Conservation (phyloP, 2,113 vertebrate genomes). For the Beaufortia kweichowensis region DNA sequence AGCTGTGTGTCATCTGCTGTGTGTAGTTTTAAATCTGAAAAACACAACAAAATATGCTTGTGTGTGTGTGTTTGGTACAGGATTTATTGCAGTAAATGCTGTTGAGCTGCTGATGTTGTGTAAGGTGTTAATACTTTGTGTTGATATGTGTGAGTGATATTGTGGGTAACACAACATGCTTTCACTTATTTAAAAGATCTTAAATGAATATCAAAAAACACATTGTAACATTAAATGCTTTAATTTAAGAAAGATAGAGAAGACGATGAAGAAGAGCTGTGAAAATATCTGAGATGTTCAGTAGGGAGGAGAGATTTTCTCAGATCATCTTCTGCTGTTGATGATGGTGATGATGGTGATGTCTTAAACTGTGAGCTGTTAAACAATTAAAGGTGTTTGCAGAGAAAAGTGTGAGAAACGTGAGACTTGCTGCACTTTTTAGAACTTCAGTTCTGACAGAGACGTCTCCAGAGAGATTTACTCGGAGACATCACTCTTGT, state of each 20-base stretch:
- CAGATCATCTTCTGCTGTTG: background rate
- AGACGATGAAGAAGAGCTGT: background rate
- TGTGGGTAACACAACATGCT: no score
- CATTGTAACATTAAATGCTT: no score
- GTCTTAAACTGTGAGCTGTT: slow-evolving; percentile 24
- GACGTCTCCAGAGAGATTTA: background rate
- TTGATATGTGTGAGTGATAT: background rate
- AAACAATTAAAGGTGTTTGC: slow-evolving; percentile 2
- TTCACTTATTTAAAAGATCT: background rate
- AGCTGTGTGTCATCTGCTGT: background rate
- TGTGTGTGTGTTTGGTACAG: background rate
- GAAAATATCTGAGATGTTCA: background rate
- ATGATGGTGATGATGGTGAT: background rate
- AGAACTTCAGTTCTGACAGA: slow-evolving; percentile 9
- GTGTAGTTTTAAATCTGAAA: no score
- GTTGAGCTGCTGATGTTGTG: background rate
- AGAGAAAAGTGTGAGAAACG: background rate
- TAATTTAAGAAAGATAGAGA: background rate
- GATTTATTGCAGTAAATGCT: no score
- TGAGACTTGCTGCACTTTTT: background rate
- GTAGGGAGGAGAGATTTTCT: background rate
- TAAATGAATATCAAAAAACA: background rate
- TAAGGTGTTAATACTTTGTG: background rate
- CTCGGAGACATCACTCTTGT: background rate
- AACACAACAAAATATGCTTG: background rate